Evolutionary conservation across 1,140 invertebrate species (phyloP), one percentile per base, ranked within the genome.

Genomic region (Rhizoglyphus robini): DNA sequence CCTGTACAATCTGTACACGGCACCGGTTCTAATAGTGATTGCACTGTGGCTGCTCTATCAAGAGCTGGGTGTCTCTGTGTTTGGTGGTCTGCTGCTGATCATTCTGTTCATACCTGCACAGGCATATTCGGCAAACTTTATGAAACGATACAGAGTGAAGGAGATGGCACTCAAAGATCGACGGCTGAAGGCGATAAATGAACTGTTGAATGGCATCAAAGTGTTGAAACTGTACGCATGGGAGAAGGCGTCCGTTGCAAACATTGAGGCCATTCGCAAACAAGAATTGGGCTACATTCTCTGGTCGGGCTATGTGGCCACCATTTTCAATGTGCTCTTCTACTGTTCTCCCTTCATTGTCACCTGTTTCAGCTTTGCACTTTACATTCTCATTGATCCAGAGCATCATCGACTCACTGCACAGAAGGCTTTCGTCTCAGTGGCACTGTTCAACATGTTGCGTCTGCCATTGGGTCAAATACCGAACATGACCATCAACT

Each of bases 371-470:
- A 88, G 90, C 71, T 98, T 97, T 77, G 87, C 86, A 70, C 65
- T 95, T 85, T 79, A 86, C 93, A 70, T 77, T 93, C 75, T 64
- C 72, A 2, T 74, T 76, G 61, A 63, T 2, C 71, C 72, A 4
- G 72, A 80, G 63, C 63, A 75, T 29, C 85, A 89, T 75, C 81
- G 90, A 75, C 80, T 98, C 73, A 86, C 92, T 76, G 86, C 92
- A 70, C 82, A 83, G 75, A 93, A 83, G 73, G 95, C 90, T 69
- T 99, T 99, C 81, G 94, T 98, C 68, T 90, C 94, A 69, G 81
- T 99, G 70, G 88, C 93, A 74, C 83, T 99, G 72, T 98, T 99
- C 82, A 97, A 98, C 79, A 92, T 98, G 71, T 49, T 54, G 11
- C 25, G 29, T 4, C 30, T 68, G 4, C 64, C 36, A 34, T 11